Evolutionary conservation across 2,888 invertebrate genomes (phyloP).

Genomic region (Tetragnatha montana): DNA sequence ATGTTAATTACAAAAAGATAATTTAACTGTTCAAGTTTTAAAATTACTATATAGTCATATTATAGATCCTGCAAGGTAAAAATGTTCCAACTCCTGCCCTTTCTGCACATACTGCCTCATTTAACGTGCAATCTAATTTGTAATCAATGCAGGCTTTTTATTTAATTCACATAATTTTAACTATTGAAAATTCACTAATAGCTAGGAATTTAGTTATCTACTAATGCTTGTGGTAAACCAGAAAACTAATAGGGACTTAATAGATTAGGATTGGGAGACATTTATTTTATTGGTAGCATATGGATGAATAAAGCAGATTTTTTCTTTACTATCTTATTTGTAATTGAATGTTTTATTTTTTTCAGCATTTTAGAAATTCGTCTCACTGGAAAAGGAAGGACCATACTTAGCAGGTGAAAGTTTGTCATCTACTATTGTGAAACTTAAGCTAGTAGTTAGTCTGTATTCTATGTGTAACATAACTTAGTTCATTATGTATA

Average conservation of each 20-base stretch:
- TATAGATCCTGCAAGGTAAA: no score
- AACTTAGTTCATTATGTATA: slow-evolving; percentile 50
- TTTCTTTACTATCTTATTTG: not conserved
- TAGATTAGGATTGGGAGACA: slow-evolving; percentile 26
- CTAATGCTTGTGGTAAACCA: slow-evolving; percentile 31
- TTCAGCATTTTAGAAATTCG: slow-evolving; percentile 36
- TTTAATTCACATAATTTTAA: no score
- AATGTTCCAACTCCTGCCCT: no score
- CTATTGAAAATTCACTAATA: not conserved
- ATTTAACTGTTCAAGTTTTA: no score
- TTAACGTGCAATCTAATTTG: no score
- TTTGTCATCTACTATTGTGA: slow-evolving; percentile 64
- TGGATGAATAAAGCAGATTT: no score
- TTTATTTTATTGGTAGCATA: not conserved
- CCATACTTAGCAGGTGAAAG: slow-evolving; percentile 54
- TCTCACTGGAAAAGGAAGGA: slow-evolving; percentile 32
- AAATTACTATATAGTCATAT: no score
- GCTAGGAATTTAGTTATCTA: not conserved
- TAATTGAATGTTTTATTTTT: slow-evolving; percentile 36
- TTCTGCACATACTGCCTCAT: no score
- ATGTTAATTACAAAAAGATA: no score
- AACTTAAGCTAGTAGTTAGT: slow-evolving; percentile 41
- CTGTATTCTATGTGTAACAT: slow-evolving; percentile 31
- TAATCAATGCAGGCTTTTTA: no score
- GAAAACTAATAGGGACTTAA: slow-evolving; percentile 9